Conservation (phyloP, 2,888 invertebrate genomes). For the Belgica antarctica region DNA sequence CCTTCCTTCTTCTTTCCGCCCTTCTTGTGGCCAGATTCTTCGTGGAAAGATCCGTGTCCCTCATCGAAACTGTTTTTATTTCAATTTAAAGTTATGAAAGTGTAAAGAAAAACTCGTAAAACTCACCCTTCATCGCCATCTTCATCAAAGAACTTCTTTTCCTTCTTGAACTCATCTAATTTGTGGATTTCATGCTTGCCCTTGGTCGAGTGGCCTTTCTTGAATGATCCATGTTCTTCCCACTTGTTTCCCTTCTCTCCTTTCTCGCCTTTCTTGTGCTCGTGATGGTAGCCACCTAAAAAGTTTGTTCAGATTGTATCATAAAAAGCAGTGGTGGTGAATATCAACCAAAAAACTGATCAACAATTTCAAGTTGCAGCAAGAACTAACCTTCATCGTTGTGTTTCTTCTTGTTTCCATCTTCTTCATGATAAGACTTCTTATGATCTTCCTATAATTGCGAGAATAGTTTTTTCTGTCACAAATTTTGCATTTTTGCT, state of each 20-base stretch:
- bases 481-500: constrained; percentile 51
- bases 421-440: constrained; percentile 57
- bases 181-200: constrained; percentile 84
- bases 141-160: constrained; percentile 83
- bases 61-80: constrained; percentile 66
- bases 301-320: too few relatives aligned
- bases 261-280: constrained; percentile 58
- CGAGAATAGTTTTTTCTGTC: constrained; percentile 52
- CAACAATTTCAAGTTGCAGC: too few relatives aligned
- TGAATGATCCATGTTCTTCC: constrained; percentile 60
- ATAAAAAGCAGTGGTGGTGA: not conserved
- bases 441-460: constrained; percentile 54
- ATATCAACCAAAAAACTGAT: constrained; percentile 6
- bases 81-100: not conserved
- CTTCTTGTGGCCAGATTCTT: constrained; percentile 77
- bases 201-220: constrained; percentile 82
- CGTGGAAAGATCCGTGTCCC: constrained; percentile 76
- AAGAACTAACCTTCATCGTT: constrained; percentile 56
- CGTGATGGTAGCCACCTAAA: constrained; percentile 49
- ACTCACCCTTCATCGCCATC: constrained; percentile 70
- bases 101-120: not conserved
- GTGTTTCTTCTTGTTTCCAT: constrained; percentile 57
- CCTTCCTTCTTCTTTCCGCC: constrained; percentile 80
- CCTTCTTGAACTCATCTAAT: constrained; percentile 79
- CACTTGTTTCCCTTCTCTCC: constrained; percentile 53